These are phyloP conservation scores for Lethocerus indicus DNA, from an alignment of 1,140 invertebrate genomes.

Conservation along the genomic window DNA sequence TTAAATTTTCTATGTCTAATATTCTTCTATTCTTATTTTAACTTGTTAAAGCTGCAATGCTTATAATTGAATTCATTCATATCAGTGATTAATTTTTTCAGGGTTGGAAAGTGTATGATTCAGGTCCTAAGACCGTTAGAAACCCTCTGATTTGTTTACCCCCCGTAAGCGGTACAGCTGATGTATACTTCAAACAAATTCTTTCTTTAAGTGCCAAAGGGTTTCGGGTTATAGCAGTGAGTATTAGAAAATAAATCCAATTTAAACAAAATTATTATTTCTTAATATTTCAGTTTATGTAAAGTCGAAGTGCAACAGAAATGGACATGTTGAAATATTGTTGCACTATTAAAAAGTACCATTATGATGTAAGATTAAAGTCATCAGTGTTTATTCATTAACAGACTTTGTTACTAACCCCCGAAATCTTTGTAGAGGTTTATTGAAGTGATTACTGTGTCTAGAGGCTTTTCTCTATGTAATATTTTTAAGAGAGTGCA, in stretches of 20 bases:
- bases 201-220: conserved; percentile 59
- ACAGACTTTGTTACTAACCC: too few relatives aligned
- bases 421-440: too few relatives aligned
- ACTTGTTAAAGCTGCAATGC: not conserved
- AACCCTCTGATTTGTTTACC: conserved; percentile 73
- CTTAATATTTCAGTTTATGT: not conserved
- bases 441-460: too few relatives aligned
- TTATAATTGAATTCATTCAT: not conserved
- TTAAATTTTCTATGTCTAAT: conserved; percentile 1
- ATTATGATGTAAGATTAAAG: not conserved
- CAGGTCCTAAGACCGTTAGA: conserved; percentile 58
- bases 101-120: conserved; percentile 80
- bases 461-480: too few relatives aligned
- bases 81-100: conserved; percentile 24
- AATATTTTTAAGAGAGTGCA: too few relatives aligned
- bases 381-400: not conserved
- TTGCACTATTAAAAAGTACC: not conserved
- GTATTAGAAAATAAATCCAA: conserved; percentile 16
- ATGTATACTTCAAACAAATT: conserved; percentile 75
- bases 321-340: not conserved
- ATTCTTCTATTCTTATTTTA: conserved; percentile 1
- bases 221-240: conserved; percentile 64
- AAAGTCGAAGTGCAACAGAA: not conserved
- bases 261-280: not conserved
- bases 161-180: conserved; percentile 75